These are phyloP conservation scores for Rhaphigaster nebulosa DNA, from an alignment of 2,888 invertebrate species.

Conservation along the genomic window DNA sequence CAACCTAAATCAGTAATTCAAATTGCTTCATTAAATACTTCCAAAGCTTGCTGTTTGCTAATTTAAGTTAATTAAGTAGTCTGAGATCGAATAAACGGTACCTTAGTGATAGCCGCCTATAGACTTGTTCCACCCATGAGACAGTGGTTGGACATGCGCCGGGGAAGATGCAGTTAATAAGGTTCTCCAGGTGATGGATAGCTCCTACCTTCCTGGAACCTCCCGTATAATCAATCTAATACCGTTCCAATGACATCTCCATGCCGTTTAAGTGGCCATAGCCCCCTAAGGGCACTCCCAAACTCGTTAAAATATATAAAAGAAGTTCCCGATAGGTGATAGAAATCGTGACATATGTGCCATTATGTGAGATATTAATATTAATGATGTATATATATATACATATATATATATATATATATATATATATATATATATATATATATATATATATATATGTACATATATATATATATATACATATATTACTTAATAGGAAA, in stretches of 20 bases:
- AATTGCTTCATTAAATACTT: background rate
- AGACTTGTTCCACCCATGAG: background rate
- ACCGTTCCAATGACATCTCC: conserved; percentile 9
- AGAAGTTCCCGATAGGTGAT: background rate
- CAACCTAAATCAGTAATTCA: background rate
- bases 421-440: no score
- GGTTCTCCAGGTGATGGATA: conserved; percentile 43
- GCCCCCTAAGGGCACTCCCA: background rate
- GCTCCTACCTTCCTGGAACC: background rate
- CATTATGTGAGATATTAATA: no score
- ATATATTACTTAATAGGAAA: no score
- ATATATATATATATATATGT: no score
- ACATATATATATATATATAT: no score
- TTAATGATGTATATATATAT: no score
- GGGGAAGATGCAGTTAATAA: conserved; percentile 35
- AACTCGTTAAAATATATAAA: background rate
- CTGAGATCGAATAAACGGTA: background rate
- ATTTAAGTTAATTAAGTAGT: background rate
- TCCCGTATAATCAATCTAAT: conserved; percentile 23
- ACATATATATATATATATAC: no score
- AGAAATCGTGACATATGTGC: no score
- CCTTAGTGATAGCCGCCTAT: background rate
- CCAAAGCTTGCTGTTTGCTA: background rate
- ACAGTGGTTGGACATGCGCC: background rate
- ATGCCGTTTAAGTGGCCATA: conserved; percentile 16